phyloP scores from a whole-genome alignment of 2,888 invertebrate species.

The Rotaria magnacalcarata region DNA sequence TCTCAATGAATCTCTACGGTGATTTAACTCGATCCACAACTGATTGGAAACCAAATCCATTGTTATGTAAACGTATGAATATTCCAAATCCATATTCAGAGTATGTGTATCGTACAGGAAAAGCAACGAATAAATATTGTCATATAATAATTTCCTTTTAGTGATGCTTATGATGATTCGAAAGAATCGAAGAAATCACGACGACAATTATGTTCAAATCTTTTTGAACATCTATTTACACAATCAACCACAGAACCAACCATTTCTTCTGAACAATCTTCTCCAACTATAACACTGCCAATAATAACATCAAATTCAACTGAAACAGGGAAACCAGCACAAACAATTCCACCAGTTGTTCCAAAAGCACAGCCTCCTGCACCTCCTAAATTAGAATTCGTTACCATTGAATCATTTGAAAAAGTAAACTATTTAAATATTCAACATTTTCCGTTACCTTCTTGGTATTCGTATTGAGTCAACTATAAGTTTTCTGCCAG shows the following conservation, averaged over 20 bases:
- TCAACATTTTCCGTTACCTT: no score
- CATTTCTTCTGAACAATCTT: not conserved
- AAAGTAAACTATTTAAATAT: not conserved
- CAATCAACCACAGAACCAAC: not conserved
- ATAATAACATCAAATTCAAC: not conserved
- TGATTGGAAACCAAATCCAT: constrained; percentile 76
- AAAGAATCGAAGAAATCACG: constrained; percentile 15
- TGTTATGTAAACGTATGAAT: constrained; percentile 86
- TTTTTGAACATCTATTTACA: constrained; percentile 26
- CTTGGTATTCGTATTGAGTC: not conserved
- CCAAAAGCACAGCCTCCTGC: not conserved
- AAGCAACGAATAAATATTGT: not conserved
- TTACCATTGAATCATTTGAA: not conserved
- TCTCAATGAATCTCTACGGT: constrained; percentile 37
- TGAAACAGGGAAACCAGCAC: not conserved
- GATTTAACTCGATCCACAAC: constrained; percentile 47
- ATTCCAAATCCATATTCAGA: constrained; percentile 77
- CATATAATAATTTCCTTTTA: not conserved
- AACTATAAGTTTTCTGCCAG: no score
- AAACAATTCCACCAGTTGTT: not conserved
- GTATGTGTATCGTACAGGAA: constrained; percentile 55
- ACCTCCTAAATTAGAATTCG: not conserved
- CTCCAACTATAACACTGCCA: not conserved
- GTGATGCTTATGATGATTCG: constrained; percentile 12
- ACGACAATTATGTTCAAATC: constrained; percentile 25